Percentiles rank a stretch among this genome's conserved stretches.
Evolutionary conservation across 2,113 vertebrate species (phyloP).

Genomic region (Melanerpes aurifrons): DNA sequence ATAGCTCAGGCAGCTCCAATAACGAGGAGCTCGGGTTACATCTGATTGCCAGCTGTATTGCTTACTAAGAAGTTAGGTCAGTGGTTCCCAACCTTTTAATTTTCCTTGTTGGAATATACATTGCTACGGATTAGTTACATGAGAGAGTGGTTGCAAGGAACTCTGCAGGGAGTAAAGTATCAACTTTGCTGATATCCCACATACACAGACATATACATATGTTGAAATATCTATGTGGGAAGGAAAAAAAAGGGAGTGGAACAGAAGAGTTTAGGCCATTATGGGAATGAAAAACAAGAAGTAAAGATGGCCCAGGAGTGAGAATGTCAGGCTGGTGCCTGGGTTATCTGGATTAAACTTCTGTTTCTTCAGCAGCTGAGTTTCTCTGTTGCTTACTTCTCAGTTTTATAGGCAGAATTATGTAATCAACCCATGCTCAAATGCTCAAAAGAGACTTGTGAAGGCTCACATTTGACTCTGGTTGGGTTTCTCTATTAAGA

Average conservation of each 20-base stretch:
- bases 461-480: neutral
- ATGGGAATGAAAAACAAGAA: constrained; percentile 34
- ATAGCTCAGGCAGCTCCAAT: constrained; percentile 57
- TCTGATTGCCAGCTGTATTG: constrained; percentile 66
- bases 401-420: neutral
- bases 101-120: constrained; percentile 55
- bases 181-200: constrained; percentile 63
- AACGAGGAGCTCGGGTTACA: constrained; percentile 55
- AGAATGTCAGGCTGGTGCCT: neutral
- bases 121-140: constrained; percentile 66
- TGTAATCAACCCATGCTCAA: neutral
- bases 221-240: constrained; percentile 58
- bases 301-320: constrained; percentile 4
- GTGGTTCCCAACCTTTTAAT: constrained; percentile 68
- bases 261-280: constrained; percentile 37
- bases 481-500: neutral
- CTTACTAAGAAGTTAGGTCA: constrained; percentile 70
- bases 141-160: constrained; percentile 60
- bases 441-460: neutral
- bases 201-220: constrained; percentile 44
- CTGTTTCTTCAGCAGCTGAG: neutral
- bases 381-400: neutral
- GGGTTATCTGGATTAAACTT: constrained; percentile 26
- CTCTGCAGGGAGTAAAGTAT: constrained; percentile 54
- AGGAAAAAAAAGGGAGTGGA: constrained; percentile 33